phyloP scores from a whole-genome alignment of 2,113 vertebrate genomes.

The Abramis brama region DNA sequence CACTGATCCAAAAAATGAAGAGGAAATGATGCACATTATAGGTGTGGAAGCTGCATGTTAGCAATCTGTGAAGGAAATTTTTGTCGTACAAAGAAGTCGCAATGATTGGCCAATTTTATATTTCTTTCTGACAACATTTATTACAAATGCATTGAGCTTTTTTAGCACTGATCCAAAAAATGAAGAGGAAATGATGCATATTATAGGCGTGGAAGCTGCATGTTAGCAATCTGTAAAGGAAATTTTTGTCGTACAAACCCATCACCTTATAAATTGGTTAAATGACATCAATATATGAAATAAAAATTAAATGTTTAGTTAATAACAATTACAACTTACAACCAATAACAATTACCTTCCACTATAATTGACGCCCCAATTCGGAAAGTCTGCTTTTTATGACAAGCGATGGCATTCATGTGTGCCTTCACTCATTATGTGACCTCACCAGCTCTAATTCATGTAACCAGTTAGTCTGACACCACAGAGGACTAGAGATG shows the following conservation, averaged over 20 bases:
- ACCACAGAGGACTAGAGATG: conserved; percentile 1
- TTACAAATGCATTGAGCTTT: neutral
- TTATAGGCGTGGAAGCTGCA: neutral
- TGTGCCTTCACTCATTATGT: neutral
- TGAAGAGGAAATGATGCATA: neutral
- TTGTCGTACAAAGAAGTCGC: neutral
- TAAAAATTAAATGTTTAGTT: neutral
- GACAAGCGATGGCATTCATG: neutral
- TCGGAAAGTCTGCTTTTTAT: neutral
- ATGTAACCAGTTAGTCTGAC: conserved; percentile 18
- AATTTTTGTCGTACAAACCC: neutral
- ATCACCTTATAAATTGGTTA: neutral
- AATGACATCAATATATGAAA: neutral
- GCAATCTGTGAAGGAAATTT: neutral
- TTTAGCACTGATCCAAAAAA: neutral
- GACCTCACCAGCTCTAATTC: neutral
- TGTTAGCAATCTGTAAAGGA: neutral
- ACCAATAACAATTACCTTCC: neutral
- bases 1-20: neutral
- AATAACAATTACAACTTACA: neutral
- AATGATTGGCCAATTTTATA: neutral
- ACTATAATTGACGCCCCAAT: neutral
- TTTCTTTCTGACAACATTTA: neutral
- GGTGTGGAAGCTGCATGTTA: neutral
- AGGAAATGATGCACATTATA: neutral